A percentile compares a stretch with the other conserved stretches of the same genome.
Evolutionary conservation across 2,113 vertebrate species (phyloP).

Genomic region (Eolophus roseicapilla): DNA sequence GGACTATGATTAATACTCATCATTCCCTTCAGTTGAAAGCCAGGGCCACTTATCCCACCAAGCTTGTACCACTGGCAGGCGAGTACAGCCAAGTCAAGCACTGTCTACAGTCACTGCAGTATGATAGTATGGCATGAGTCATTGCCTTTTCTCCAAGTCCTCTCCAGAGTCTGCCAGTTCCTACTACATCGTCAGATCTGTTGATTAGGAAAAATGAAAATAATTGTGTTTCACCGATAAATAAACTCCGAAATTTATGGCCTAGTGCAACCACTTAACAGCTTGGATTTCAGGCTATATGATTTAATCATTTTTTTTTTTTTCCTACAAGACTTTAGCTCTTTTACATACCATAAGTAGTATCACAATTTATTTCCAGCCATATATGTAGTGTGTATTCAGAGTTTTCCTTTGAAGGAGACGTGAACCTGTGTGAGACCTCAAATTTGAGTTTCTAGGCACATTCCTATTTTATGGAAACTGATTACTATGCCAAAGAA

Average conservation of each 20-base stretch:
- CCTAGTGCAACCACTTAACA: neutral
- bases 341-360: neutral
- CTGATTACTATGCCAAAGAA: neutral
- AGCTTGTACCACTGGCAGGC: neutral
- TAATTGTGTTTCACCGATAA: neutral
- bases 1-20: neutral
- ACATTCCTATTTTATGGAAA: neutral
- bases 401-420: neutral
- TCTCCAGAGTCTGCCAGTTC: neutral
- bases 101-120: neutral
- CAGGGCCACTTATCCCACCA: neutral
- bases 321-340: neutral
- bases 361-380: neutral
- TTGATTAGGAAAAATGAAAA: neutral
- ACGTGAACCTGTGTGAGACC: neutral
- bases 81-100: neutral
- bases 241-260: neutral
- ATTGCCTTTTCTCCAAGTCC: neutral
- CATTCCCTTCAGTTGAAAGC: neutral
- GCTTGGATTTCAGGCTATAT: neutral
- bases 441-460: neutral
- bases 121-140: rapidly evolving
- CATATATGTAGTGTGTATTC: neutral
- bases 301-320: neutral
- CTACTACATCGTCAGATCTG: neutral